Evolutionary conservation across 2,888 invertebrate genomes (phyloP), one percentile per base, ranked within the genome.

Genomic region (Pantelozetes paolii): DNA sequence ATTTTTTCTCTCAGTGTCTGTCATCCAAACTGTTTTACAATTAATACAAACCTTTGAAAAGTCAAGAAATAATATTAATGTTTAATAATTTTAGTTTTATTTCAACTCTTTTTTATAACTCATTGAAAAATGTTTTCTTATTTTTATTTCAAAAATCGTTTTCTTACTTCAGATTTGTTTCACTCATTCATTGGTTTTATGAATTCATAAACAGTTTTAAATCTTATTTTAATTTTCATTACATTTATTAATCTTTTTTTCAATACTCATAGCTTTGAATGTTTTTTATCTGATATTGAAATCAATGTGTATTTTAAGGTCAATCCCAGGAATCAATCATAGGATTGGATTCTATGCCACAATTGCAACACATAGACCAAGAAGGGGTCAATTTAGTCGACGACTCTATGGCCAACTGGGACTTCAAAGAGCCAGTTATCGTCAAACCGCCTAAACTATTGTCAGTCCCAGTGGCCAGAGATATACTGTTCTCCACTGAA

Each of bases 401-500:
- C 0, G 23, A 40, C 13, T 40, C 67, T 40, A 5, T 40, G 40
- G 20, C 67, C 42, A 23, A 40, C 23, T 67, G 67, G 67, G 42
- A 59, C 9, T 59, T 59, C n/a, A 64, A 64, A 20, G n/a, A 40
- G 11, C 40, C 36, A 2, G 13, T 67, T 2, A 20, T 36, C 11
- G 40, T 67, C 13, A 67, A 67, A 42, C 26, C 67, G 23, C 59
- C 67, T 2, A 36, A 67, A 40, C 32, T 42, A 20, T 20, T 67
- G 13, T 67, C 67, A 32, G 42, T 67, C 20, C 74, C 74, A 18
- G 74, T 74, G 13, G 74, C 74, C 23, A 69, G 70, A 36, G 54
- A 74, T 74, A 74, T 74, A 20, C 36, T 74, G 18, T 74, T 74
- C 36, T 69, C 70, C 2, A 30, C 69, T 11, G 30, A 74, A 6